Conservation (phyloP, 2,113 vertebrate species). For the Carettochelys insculpta region DNA sequence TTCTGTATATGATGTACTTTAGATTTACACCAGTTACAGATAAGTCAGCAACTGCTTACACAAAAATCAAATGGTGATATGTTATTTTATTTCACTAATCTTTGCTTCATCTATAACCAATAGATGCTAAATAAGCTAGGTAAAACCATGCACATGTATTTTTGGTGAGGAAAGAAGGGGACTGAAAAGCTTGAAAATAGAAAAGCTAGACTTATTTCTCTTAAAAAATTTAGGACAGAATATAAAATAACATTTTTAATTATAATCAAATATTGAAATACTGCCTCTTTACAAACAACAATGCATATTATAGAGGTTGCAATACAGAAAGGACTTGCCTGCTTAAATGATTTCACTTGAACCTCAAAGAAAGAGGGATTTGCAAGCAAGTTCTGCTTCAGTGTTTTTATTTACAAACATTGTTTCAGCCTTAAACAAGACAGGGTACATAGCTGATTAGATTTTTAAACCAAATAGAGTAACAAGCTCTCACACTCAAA, state of each 20-base stretch:
- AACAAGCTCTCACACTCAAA: background rate
- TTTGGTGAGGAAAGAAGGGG: background rate
- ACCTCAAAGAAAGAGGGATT: background rate
- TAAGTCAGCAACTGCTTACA: background rate
- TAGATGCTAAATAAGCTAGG: background rate
- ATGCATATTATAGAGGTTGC: background rate
- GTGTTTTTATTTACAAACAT: background rate
- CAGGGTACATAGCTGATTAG: background rate
- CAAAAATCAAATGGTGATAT: background rate
- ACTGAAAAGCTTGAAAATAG: background rate
- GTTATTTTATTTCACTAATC: slow-evolving; percentile 36
- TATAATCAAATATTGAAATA: slow-evolving; percentile 52
- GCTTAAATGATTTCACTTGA: slow-evolving; percentile 7
- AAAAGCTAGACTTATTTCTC: background rate
- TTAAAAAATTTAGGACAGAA: slow-evolving; percentile 55
- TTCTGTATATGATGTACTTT: background rate
- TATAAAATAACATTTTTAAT: slow-evolving; percentile 63
- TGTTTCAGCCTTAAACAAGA: background rate
- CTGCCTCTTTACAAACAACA: slow-evolving; percentile 44
- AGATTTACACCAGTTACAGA: background rate
- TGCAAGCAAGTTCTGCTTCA: slow-evolving; percentile 4
- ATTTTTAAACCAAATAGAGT: background rate
- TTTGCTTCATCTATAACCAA: slow-evolving; percentile 26
- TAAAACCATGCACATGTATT: slow-evolving; percentile 52
- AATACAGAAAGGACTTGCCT: slow-evolving; percentile 20